These are phyloP conservation scores for Cyanoderma ruficeps DNA, from an alignment of 2,113 vertebrate genomes.

Conservation along the genomic window DNA sequence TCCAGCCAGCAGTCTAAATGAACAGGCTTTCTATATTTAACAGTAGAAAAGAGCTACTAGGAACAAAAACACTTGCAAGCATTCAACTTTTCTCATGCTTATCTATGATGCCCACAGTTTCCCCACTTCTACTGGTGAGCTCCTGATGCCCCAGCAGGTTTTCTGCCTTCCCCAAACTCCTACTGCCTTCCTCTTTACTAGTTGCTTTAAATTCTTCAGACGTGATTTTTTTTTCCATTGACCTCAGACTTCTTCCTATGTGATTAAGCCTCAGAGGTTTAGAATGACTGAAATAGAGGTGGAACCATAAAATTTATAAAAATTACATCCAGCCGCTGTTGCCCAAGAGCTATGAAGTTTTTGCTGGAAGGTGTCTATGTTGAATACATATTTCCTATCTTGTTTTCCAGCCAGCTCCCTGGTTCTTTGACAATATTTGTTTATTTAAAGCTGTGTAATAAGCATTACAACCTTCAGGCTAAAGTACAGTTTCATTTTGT, in stretches of 20 bases:
- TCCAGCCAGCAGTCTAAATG: background rate
- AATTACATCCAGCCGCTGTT: background rate
- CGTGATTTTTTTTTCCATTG: background rate
- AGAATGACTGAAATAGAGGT: background rate
- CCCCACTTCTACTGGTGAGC: background rate
- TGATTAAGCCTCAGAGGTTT: background rate
- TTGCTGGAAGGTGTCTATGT: background rate
- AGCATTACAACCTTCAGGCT: background rate
- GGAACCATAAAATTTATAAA: background rate
- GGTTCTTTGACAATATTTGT: background rate
- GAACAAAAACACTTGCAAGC: background rate
- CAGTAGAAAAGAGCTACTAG: background rate
- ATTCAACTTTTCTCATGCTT: background rate
- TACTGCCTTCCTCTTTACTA: background rate
- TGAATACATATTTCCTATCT: conserved; percentile 4
- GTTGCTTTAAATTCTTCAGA: background rate
- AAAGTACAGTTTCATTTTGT: background rate
- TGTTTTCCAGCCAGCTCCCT: background rate
- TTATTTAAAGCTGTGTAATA: background rate
- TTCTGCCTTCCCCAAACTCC: background rate
- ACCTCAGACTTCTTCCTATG: background rate
- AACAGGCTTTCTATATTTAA: background rate
- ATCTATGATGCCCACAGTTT: background rate
- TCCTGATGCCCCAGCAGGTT: background rate
- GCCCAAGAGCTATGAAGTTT: background rate